Conservation (phyloP, 2,888 invertebrate genomes). For the Nephrotoma appendiculata region DNA sequence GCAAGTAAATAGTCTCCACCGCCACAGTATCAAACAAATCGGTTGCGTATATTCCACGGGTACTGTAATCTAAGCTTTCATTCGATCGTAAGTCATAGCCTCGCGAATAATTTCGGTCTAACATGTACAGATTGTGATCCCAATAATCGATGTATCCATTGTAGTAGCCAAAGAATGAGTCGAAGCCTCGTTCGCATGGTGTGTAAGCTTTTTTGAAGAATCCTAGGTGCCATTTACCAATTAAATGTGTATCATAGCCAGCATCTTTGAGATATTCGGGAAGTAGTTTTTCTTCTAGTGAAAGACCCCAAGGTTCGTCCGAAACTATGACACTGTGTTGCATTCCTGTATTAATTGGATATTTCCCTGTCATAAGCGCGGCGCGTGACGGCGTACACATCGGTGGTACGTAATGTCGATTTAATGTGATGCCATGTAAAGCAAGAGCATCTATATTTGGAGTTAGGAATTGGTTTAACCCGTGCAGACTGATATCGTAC, state of each 20-base stretch:
- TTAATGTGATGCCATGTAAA: constrained; percentile 69
- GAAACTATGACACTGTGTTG: constrained; percentile 54
- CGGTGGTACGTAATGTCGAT: constrained; percentile 65
- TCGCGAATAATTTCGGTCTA: constrained; percentile 22
- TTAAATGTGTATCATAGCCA: constrained; percentile 66
- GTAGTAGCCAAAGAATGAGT: constrained; percentile 73
- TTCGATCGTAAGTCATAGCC: constrained; percentile 40
- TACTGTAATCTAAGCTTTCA: constrained; percentile 35
- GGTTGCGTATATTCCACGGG: constrained; percentile 48
- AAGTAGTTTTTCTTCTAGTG: constrained; percentile 47
- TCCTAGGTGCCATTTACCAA: constrained; percentile 89
- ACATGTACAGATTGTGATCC: constrained; percentile 40
- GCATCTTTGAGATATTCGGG: constrained; percentile 52
- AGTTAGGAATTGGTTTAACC: constrained; percentile 72
- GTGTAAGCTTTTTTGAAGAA: constrained; percentile 45
- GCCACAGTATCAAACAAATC: constrained; percentile 54
- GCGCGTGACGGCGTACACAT: constrained; percentile 75
- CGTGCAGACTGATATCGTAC: constrained; percentile 85
- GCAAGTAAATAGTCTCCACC: constrained; percentile 41
- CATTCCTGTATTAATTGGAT: constrained; percentile 68
- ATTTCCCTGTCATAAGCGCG: constrained; percentile 71
- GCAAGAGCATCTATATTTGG: constrained; percentile 83
- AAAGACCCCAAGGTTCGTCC: constrained; percentile 57
- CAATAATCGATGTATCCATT: constrained; percentile 71
- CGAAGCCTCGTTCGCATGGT: constrained; percentile 61